Evolutionary conservation across 2,888 invertebrate species (phyloP), one percentile per base, ranked within the genome.

Genomic region (Nemotelus nigrinus): DNA sequence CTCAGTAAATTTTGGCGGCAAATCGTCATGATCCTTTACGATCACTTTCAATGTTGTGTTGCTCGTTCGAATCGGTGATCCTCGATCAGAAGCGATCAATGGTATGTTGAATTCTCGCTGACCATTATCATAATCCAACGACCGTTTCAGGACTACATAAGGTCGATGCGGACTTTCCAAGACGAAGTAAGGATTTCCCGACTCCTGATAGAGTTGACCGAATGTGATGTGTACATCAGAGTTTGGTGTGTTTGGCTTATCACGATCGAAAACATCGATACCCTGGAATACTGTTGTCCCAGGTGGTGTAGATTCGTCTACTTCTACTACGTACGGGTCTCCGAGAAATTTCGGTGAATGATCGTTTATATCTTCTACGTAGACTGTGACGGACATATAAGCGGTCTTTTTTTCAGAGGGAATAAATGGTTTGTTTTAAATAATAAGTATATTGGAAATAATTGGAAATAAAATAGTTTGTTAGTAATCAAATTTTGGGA

Each of bases 281-380:
- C 93, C 93, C 81, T 93, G 91, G 86, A 94, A 96, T 81, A 96
- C 91, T 45, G 94, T 94, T 79, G 94, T 88, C 78, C 95, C 96
- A 0, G 85, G 81, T 57, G 94, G 93, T 3, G 94, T 94, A 41
- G 94, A 89, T 85, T 95, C 95, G 82, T 95, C 94, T 39, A 96
- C 94, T 60, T 91, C 91, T 5, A 95, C 89, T 72, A 91, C 89
- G 84, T 96, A 96, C 0, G 96, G 96, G 0, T 93, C 91, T 80
- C 93, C 93, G 67, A 92, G 86, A 85, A 96, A 96, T 83, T 90
- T 88, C 0, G 95, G 95, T 1, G 92, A 89, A 86, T 96, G 94
- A 87, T 96, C 95, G 84, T 96, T 96, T 60, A 96, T 90, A 84
- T 96, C 96, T 86, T 96, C 95, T 4, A 96, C 93, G 86, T 96